Percentiles rank a stretch among this genome's conserved stretches.
Evolutionary conservation across 2,797 vertebrate genomes (phyloP).

Genomic region (Spinus pinus): DNA sequence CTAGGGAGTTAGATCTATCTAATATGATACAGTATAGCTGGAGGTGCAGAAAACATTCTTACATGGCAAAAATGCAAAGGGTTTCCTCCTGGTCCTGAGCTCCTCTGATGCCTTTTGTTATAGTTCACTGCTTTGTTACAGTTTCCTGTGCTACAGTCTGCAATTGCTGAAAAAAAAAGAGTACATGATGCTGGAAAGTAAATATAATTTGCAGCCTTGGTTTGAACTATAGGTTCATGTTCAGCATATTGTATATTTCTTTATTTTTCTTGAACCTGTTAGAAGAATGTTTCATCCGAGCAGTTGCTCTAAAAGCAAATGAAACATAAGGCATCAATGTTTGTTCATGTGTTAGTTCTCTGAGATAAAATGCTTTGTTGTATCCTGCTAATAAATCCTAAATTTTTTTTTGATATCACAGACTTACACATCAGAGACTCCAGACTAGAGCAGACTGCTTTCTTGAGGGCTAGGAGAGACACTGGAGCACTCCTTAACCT

Average conservation of each 20-base stretch:
- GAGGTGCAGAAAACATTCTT: neutral
- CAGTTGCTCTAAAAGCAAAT: neutral
- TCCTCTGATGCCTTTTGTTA: neutral
- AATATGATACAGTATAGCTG: neutral
- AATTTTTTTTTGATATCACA: neutral
- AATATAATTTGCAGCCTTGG: neutral
- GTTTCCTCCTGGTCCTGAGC: neutral
- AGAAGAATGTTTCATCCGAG: neutral
- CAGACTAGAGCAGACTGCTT: neutral
- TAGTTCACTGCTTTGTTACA: neutral
- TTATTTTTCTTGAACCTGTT: neutral
- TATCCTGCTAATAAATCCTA: neutral
- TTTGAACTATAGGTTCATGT: neutral
- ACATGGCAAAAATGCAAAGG: neutral
- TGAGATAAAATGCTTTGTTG: neutral
- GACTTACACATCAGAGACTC: neutral
- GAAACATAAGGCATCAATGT: neutral
- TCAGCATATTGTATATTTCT: neutral
- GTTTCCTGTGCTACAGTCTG: neutral
- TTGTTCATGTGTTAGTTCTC: neutral
- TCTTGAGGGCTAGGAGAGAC: neutral
- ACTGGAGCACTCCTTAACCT: neutral
- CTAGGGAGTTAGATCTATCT: neutral
- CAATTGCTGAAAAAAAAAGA: neutral
- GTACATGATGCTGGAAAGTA: neutral